Conservation (phyloP, 2,797 vertebrate genomes). For the Pyrocephalus nanus region DNA sequence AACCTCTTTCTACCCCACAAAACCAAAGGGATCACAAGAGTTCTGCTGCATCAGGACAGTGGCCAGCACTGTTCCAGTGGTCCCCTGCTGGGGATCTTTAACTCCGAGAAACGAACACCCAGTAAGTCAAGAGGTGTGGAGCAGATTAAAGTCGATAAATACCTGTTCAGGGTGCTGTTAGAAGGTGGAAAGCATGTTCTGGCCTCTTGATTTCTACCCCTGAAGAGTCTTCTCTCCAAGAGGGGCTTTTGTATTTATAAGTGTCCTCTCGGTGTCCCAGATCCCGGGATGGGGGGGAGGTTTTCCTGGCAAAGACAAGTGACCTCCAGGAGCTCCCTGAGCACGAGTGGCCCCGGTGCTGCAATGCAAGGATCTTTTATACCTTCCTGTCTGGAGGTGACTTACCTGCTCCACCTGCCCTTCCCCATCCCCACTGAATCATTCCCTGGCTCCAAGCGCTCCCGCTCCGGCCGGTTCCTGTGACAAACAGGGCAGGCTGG, state of each 20-base stretch:
- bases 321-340: not conserved
- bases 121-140: not conserved
- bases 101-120: not conserved
- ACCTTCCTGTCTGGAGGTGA: conserved; percentile 54
- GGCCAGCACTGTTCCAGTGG: fast-evolving
- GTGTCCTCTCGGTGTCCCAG: not conserved
- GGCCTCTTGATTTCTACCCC: not conserved
- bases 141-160: conserved; percentile 12
- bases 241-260: not conserved
- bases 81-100: not conserved
- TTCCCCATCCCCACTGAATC: conserved; percentile 3
- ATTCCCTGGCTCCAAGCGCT: not conserved
- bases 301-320: not conserved
- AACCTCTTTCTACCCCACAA: not conserved
- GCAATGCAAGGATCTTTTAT: conserved; percentile 47
- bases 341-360: not conserved
- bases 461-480: not conserved
- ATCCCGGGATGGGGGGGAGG: not conserved
- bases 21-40: not conserved
- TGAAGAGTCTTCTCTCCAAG: not conserved
- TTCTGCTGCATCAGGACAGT: not conserved
- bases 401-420: conserved; percentile 59
- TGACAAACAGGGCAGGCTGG: conserved; percentile 49
- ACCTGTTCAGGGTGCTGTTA: conserved; percentile 35
- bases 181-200: conserved; percentile 30